Percentiles rank a stretch among this genome's conserved stretches.
Evolutionary conservation across 2,888 invertebrate genomes (phyloP).

Genomic region (Cheilosia pagana): DNA sequence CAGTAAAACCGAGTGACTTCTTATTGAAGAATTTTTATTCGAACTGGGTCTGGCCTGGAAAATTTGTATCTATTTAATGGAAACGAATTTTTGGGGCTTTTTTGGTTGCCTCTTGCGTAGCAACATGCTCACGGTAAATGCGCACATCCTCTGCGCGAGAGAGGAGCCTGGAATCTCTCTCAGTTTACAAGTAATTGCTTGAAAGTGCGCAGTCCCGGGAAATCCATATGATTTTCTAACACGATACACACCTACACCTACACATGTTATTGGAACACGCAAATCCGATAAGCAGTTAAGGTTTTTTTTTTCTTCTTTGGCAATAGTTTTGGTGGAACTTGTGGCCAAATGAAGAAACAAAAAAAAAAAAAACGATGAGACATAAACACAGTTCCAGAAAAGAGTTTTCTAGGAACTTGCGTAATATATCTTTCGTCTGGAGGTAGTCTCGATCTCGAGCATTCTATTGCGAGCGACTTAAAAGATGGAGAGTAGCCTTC

Average conservation of each 20-base stretch:
- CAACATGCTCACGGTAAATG: slow-evolving; percentile 67
- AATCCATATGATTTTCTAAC: slow-evolving; percentile 66
- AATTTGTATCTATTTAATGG: slow-evolving; percentile 76
- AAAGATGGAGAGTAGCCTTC: slow-evolving; percentile 2
- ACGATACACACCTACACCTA: slow-evolving; percentile 46
- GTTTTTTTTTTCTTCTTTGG: slow-evolving; percentile 15
- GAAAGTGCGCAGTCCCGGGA: slow-evolving; percentile 53
- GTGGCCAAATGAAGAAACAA: not conserved
- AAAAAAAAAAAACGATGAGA: slow-evolving; percentile 20
- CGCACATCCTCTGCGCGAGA: slow-evolving; percentile 58
- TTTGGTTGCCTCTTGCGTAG: slow-evolving; percentile 63
- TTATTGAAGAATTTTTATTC: slow-evolving; percentile 75
- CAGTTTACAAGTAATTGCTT: slow-evolving; percentile 50
- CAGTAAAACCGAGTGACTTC: slow-evolving; percentile 71
- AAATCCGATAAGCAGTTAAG: slow-evolving; percentile 59
- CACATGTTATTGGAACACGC: slow-evolving; percentile 39
- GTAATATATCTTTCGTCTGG: slow-evolving; percentile 49
- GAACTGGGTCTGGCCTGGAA: slow-evolving; percentile 78
- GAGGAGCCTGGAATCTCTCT: slow-evolving; percentile 49
- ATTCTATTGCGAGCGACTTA: slow-evolving; percentile 31
- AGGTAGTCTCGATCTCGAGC: slow-evolving; percentile 41
- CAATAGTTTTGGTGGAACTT: slow-evolving; percentile 1
- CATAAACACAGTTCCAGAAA: slow-evolving; percentile 62
- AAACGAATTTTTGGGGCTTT: slow-evolving; percentile 62
- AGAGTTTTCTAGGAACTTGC: slow-evolving; percentile 53